phyloP scores from a whole-genome alignment of 1,140 invertebrate species.

The Hyposmocoma kahamanoa region DNA sequence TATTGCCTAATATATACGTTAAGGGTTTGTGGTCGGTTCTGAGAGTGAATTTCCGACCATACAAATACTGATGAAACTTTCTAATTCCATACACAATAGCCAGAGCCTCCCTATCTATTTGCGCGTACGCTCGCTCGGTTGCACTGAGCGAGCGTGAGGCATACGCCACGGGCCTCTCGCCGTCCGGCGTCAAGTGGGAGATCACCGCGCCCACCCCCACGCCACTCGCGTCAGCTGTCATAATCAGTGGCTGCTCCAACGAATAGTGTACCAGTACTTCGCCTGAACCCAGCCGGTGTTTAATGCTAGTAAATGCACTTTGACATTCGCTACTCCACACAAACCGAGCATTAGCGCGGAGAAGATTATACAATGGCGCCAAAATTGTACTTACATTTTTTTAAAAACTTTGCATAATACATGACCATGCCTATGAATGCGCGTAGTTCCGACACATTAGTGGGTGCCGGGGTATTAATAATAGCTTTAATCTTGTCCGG shows the following conservation, averaged over 20 bases:
- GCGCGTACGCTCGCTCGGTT: background rate
- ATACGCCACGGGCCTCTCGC: background rate
- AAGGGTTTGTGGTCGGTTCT: background rate
- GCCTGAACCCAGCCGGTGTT: background rate
- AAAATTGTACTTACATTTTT: background rate
- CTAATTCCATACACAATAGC: background rate
- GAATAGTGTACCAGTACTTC: background rate
- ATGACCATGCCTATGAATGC: background rate
- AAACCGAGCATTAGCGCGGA: background rate
- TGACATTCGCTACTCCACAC: background rate
- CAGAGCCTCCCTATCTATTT: background rate
- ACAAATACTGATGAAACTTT: background rate
- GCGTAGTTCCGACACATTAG: background rate
- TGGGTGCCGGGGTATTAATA: background rate
- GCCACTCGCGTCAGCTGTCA: background rate
- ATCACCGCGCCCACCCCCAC: background rate
- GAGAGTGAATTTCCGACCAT: background rate
- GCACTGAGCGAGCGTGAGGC: background rate
- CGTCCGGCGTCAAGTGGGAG: background rate
- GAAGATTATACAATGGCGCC: background rate
- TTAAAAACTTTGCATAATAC: background rate
- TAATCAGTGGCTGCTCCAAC: background rate
- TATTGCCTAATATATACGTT: background rate
- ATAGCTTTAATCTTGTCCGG: background rate
- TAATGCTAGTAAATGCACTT: background rate